phyloP scores from a whole-genome alignment of 2,797 vertebrate species.

The Lagorchestes hirsutus region DNA sequence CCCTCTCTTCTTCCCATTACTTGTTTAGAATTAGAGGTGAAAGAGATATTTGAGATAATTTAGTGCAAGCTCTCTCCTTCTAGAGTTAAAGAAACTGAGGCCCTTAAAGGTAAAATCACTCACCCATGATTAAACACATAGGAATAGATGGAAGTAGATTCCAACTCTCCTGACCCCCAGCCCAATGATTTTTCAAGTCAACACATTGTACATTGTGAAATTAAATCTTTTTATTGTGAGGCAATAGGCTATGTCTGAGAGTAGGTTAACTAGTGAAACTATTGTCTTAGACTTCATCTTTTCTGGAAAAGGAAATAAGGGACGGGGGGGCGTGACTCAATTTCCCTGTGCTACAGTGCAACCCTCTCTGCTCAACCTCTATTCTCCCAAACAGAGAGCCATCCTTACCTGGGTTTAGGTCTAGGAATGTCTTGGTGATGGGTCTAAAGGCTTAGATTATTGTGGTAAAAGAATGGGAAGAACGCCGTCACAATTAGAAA shows the following conservation, averaged over 20 bases:
- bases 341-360: background rate
- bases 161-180: background rate
- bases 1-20: background rate
- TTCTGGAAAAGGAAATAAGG: background rate
- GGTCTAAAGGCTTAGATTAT: background rate
- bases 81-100: background rate
- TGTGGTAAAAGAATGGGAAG: background rate
- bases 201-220: fast-evolving
- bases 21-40: background rate
- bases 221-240: background rate
- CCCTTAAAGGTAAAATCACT: background rate
- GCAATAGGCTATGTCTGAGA: fast-evolving
- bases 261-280: background rate
- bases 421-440: background rate
- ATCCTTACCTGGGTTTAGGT: constrained; percentile 63
- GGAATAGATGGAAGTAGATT: background rate
- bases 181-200: background rate
- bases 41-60: background rate
- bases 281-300: background rate
- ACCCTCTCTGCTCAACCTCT: constrained; percentile 3
- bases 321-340: background rate
- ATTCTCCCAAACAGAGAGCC: background rate
- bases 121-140: background rate
- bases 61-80: background rate
- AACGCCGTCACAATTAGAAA: background rate